These are phyloP conservation scores for Pristiophorus japonicus DNA, from an alignment of 2,113 vertebrate species.

Conservation along the genomic window DNA sequence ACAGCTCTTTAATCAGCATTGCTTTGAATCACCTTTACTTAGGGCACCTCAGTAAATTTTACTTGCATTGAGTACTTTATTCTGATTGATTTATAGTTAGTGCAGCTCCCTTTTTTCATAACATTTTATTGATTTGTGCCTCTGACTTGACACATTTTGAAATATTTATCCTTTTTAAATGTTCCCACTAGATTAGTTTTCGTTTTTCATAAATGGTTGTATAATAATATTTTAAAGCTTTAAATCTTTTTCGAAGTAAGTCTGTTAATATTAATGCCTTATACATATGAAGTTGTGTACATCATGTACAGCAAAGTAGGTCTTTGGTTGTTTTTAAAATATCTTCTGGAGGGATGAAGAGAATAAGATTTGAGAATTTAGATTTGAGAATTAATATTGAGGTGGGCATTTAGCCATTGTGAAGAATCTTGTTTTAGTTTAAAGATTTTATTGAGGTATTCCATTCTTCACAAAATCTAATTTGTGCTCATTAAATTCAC, in stretches of 20 bases:
- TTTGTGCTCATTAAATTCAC: neutral
- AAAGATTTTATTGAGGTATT: neutral
- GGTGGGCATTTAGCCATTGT: neutral
- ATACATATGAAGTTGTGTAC: neutral
- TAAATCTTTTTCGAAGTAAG: neutral
- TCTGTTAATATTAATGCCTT: neutral
- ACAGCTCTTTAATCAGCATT: neutral
- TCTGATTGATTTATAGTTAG: conserved; percentile 5
- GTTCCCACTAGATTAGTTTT: neutral
- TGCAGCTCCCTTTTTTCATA: neutral
- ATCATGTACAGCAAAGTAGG: neutral
- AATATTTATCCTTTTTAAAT: neutral
- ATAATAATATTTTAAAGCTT: neutral
- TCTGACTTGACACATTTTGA: neutral
- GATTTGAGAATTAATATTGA: neutral
- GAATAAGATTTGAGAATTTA: neutral
- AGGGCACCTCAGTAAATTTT: neutral
- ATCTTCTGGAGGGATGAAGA: neutral
- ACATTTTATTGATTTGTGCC: neutral
- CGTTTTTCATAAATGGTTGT: neutral
- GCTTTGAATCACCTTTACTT: neutral
- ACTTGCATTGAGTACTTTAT: neutral
- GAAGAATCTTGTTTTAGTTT: neutral
- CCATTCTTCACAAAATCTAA: neutral
- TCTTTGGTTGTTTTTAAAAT: neutral